Evolutionary conservation across 2,113 vertebrate species (phyloP).

Genomic region (Monarcha castaneiventris): DNA sequence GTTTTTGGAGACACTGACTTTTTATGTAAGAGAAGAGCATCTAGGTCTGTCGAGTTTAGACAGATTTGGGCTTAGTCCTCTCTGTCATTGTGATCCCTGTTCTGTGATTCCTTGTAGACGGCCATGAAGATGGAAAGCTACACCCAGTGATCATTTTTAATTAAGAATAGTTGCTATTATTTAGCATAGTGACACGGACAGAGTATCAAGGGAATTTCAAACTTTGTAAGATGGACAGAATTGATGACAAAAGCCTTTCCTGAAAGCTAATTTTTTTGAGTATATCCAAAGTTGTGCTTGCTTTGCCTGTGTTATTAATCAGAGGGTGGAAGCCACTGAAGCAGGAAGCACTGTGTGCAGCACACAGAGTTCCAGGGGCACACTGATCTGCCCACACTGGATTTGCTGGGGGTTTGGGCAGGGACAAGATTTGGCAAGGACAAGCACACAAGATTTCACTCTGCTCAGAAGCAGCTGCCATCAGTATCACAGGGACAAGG

Average conservation of each 20-base stretch:
- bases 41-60: neutral
- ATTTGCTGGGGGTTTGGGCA: neutral
- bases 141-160: slow-evolving; percentile 31
- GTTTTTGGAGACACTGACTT: neutral
- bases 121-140: slow-evolving; percentile 8
- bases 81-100: neutral
- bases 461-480: neutral
- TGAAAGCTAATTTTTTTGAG: slow-evolving; percentile 11
- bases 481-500: neutral
- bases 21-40: neutral
- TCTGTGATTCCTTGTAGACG: neutral
- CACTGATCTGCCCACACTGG: accelerated
- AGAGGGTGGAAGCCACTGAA: neutral
- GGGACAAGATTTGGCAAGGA: no score
- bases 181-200: slow-evolving; percentile 16
- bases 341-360: neutral
- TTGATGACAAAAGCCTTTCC: slow-evolving; percentile 29
- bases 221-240: slow-evolving; percentile 23
- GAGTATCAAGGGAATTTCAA: neutral
- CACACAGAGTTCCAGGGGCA: neutral
- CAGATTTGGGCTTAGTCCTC: neutral
- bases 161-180: slow-evolving; percentile 38
- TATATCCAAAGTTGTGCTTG: neutral
- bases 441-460: neutral
- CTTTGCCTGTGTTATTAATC: neutral